Percentiles rank a stretch among this genome's conserved stretches.
These are phyloP conservation scores for Rhombomys opimus DNA, from an alignment of 2,113 vertebrate species.

Conservation along the genomic window DNA sequence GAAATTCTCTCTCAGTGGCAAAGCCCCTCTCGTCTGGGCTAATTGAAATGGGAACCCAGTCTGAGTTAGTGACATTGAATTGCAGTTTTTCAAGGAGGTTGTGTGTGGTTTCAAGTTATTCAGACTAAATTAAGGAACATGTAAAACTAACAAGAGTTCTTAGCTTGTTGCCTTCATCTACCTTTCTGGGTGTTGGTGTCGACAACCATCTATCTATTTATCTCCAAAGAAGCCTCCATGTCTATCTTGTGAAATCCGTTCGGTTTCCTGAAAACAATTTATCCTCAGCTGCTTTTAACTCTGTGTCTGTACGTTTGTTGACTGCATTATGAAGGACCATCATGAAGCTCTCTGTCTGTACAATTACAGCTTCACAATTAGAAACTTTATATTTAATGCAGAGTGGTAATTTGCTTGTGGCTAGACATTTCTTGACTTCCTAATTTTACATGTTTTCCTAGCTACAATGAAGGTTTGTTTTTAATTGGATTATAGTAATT, in stretches of 20 bases:
- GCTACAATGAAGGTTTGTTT: neutral
- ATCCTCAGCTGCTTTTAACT: neutral
- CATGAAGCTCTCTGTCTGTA: neutral
- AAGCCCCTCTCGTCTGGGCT: neutral
- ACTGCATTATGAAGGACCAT: neutral
- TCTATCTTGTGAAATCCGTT: neutral
- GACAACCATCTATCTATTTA: neutral
- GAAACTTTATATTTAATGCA: neutral
- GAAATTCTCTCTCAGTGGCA: slow-evolving; percentile 29
- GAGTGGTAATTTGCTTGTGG: neutral
- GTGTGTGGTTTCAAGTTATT: slow-evolving; percentile 39
- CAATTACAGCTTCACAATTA: neutral
- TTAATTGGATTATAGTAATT: neutral
- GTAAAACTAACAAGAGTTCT: neutral
- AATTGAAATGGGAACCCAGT: slow-evolving; percentile 23
- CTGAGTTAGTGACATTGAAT: slow-evolving; percentile 41
- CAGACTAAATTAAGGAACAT: neutral
- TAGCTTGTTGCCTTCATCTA: neutral
- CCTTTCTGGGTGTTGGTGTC: neutral
- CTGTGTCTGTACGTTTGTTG: neutral
- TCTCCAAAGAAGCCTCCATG: neutral
- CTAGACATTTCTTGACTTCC: slow-evolving; percentile 9
- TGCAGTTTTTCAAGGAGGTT: slow-evolving; percentile 42
- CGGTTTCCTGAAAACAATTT: slow-evolving; percentile 53
- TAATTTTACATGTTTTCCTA: neutral